Evolutionary conservation across 1,140 invertebrate genomes (phyloP).

Genomic region (Argopecten irradians): DNA sequence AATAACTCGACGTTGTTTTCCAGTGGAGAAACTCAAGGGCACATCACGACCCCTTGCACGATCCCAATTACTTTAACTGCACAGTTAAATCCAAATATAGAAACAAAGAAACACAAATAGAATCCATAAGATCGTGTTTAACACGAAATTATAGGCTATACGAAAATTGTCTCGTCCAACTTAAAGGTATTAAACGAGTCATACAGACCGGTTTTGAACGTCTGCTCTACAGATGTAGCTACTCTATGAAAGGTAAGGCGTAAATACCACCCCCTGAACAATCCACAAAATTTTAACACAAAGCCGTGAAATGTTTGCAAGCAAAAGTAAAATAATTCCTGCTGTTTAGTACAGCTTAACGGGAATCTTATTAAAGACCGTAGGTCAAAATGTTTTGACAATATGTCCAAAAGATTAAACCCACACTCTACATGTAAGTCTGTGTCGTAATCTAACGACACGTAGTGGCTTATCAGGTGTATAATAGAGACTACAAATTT

Average conservation of each 20-base stretch:
- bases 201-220: too few relatives aligned
- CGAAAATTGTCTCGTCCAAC: too few relatives aligned
- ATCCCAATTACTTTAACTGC: too few relatives aligned
- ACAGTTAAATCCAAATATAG: too few relatives aligned
- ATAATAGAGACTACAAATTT: background rate
- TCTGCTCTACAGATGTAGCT: too few relatives aligned
- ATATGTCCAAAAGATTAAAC: background rate
- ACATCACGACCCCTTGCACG: too few relatives aligned
- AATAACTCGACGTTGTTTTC: too few relatives aligned
- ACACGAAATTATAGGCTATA: too few relatives aligned
- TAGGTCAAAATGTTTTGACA: constrained; percentile 22
- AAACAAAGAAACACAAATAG: too few relatives aligned
- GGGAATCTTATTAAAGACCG: background rate
- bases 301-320: background rate
- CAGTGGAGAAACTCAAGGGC: too few relatives aligned
- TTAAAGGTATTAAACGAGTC: too few relatives aligned
- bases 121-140: too few relatives aligned
- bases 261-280: background rate
- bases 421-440: background rate
- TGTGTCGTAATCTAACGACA: background rate
- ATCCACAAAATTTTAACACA: background rate
- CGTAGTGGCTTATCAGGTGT: background rate
- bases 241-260: background rate
- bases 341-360: background rate
- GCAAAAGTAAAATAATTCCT: background rate